Base-by-base conservation (phyloP, 2,888 invertebrate species). In the Acleris literana region DNA sequence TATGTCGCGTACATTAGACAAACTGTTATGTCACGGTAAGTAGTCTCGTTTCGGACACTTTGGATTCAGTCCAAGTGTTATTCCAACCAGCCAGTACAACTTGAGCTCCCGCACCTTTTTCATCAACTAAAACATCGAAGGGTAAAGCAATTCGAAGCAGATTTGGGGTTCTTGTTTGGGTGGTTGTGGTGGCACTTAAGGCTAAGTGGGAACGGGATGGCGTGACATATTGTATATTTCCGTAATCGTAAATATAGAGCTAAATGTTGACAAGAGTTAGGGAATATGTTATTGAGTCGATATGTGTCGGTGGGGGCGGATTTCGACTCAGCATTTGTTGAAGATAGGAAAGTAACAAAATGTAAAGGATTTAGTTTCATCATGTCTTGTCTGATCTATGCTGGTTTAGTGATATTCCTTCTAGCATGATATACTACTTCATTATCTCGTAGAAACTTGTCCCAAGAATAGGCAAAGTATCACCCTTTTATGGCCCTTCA, bases 51-150 rank as follows among this genome's bases (percentile, higher is more conserved):
- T 78, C 76, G 79, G 83, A 84, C 83, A 84, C 82, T 86, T 88
- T 89, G 89, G 88, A 88, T 74, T 74, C 74, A 73, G 75, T 87
- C 89, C 89, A 89, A 89, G 81, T 84, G 74, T 74, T 74, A 73
- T 76, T 72, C 71, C 70, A 71, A 22, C 44, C 63, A 58, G 64
- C 84, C 77, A 80, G 65, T 69, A 59, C 72, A 72, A 60, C 64
- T 63, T 69, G 82, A 80, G 4, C 83, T 39, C 71, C 70, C 69
- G 68, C 69, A 70, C 74, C 73, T 72, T 69, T 75, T 75, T 75
- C 72, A 76, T 73, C 70, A 43, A 43, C 56, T 71, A 71, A 22
- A 46, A 51, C 46, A 51, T 39, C 33, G 48, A 61, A 61, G 25
- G 17, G 1, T n/a, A 48, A 29, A 13, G 53, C 63, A 55, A 54